Evolutionary conservation across 2,797 vertebrate genomes (phyloP), one percentile per base, ranked within the genome.

Genomic region (Gorsachius magnificus): DNA sequence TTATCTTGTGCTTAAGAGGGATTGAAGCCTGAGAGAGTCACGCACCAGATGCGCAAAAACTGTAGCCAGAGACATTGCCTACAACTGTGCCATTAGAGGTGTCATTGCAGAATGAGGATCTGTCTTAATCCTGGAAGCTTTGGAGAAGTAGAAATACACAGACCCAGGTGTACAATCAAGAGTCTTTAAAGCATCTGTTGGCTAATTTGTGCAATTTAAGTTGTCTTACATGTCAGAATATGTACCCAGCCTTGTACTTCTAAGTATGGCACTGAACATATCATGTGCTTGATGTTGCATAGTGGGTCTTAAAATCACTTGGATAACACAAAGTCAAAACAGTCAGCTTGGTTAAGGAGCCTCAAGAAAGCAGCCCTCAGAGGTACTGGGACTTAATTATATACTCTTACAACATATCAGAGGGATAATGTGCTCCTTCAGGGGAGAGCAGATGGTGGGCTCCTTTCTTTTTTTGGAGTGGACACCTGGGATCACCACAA

Each of bases 191-290:
- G 87, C 90, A 96, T 64, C 43, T 93, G 63, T 88, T 94, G 87
- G 92, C 89, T 97, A 95, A 97, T 87, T 96, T 91, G 88, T 96
- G 80, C 91, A 96, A 95, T 94, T 96, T 95, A 86, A 84, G 50
- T 93, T 95, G 85, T 84, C 50, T n/a, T 57, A 74, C 38, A 89
- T 79, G 86, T 86, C 95, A 86, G 88, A 76, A 36, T 87, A 91
- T 16, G 38, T 86, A 90, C n/a, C 35, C 33, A 86, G 38, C 17
- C 93, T 92, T 88, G 24, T 91, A 35, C 25, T 76, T 68, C 77
- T 65, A 41, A 51, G 46, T 6, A 35, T n/a, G 80, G 57, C 57
- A 16, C 46, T 33, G 51, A 75, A 36, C 20, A 5, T 11, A 45
- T 15, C 35, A 9, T 2, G 12, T 25, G 15, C 48, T 68, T 54